Evolutionary conservation across 2,113 vertebrate species (phyloP), one percentile per base, ranked within the genome.

Genomic region (Platichthys stellatus): DNA sequence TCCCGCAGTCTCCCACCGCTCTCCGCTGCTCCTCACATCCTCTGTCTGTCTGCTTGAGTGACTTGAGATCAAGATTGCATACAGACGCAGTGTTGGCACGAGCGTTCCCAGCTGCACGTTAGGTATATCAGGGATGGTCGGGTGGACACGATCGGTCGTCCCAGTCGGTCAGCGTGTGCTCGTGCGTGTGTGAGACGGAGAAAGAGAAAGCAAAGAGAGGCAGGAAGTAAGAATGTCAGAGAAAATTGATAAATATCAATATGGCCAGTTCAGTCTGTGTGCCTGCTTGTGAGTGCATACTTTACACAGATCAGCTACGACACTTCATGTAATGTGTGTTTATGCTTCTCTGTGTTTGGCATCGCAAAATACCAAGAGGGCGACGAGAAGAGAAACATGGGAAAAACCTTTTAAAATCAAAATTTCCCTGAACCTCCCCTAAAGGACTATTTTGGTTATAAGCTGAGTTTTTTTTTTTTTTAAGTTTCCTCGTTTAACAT

Each of bases 51-150:
- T 86, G 82, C 90, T 80, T 80, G 69, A 88, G 76, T 86, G 80
- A 83, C 85, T 92, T 58, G 0, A 83, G 81, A 74, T 88, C 84
- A 90, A 75, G 89, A 80, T 84, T 80, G 88, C 80, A 86, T 70
- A 74, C 86, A 87, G 89, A 77, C 76, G n/a, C 61, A 45, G 58
- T 73, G 78, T 84, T 88, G 87, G 84, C 86, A 86, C 72, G 76
- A 70, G 40, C 81, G 79, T 76, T 88, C 79, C 78, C 81, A 26
- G 20, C 80, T 89, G 87, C 86, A 89, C 89, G 76, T 78, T 18
- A 77, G 86, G 82, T 81, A 63, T 74, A 83, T 88, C 84, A 88
- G 76, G 56, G 76, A 86, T 59, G 88, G 69, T 88, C 82, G 71
- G 56, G 7, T 72, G 63, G 75, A 72, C 75, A 80, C 63, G 73